Evolutionary conservation across 2,888 invertebrate species (phyloP).

Genomic region (Amphipoea lucens): DNA sequence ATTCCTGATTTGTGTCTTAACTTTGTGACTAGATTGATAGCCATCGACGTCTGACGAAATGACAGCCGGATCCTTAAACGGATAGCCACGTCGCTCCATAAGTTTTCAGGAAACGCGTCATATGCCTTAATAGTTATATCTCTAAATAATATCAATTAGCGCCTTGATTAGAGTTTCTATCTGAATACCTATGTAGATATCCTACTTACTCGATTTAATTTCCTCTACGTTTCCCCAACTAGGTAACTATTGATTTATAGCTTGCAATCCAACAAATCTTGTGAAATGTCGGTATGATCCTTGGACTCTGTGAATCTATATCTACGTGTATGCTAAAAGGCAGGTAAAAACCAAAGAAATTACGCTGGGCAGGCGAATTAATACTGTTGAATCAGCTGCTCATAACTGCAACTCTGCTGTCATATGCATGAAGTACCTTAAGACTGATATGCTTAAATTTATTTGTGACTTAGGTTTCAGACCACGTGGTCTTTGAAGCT

Average conservation of each 20-base stretch:
- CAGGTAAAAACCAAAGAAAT: neutral
- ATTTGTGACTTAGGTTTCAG: too few species aligned
- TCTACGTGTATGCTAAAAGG: neutral
- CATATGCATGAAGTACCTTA: neutral
- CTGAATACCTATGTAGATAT: constrained; percentile 1
- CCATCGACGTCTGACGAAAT: constrained; percentile 12
- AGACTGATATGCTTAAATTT: too few species aligned
- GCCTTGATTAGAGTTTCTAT: constrained; percentile 12
- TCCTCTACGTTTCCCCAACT: constrained; percentile 1
- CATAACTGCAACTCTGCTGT: neutral
- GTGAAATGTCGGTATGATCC: neutral
- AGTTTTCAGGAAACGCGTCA: constrained; percentile 27
- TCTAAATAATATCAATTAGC: constrained; percentile 1
- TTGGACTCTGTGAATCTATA: neutral
- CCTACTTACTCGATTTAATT: neutral
- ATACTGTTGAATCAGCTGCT: neutral
- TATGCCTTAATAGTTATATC: neutral
- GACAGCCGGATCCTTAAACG: constrained; percentile 4
- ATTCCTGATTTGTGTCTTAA: neutral
- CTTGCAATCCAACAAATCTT: constrained; percentile 11
- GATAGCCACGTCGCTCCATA: constrained; percentile 9
- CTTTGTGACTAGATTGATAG: constrained; percentile 18
- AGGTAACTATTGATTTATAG: neutral
- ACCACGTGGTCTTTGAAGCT: neutral
- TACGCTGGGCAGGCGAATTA: neutral